Evolutionary conservation across 2,113 vertebrate genomes (phyloP), one percentile per base, ranked within the genome.

Genomic region (Chionomys nivalis): DNA sequence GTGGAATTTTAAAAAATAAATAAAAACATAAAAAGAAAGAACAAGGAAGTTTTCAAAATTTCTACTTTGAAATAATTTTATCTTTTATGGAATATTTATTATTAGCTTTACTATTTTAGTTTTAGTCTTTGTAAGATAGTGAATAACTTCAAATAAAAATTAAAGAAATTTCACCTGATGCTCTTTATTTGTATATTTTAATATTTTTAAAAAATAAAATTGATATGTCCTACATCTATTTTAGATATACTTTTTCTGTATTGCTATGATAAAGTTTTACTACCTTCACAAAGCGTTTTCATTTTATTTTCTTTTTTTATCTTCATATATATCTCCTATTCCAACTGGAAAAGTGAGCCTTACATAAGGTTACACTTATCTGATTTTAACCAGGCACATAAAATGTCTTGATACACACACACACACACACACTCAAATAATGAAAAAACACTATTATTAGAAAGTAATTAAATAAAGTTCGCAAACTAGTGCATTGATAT

Each of bases 191-290:
- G 23, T 76, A 21, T 87, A 65, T 39, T 23, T 36, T 86, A 89
- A 52, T 92, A 58, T 36, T 55, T 78, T n/a, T 2, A 19, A 78
- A 78, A 79, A 86, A 76, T 92, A 94, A 90, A 86, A 94, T 61
- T 76, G 52, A 42, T 73, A 58, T 55, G n/a, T 8, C n/a, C 7
- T 47, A 24, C 3, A 10, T 44, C 7, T 79, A 39, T 63, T 90
- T 65, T 42, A 83, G 39, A 31, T 87, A 44, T 13, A 4, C 26
- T 33, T 89, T 76, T 92, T 39, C 49, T 72, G 6, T 72, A 42
- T 39, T 83, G 72, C 26, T 93, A 28, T 92, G n/a, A 73, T 88
- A 72, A 96, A 63, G 36, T 79, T 75, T 87, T 79, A 89, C 23
- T 94, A 42, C 17, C 68, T 70, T 86, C n/a, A 89, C 11, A 76